Conservation (phyloP, 1,140 invertebrate species). For the Cataglyphis hispanica region DNA sequence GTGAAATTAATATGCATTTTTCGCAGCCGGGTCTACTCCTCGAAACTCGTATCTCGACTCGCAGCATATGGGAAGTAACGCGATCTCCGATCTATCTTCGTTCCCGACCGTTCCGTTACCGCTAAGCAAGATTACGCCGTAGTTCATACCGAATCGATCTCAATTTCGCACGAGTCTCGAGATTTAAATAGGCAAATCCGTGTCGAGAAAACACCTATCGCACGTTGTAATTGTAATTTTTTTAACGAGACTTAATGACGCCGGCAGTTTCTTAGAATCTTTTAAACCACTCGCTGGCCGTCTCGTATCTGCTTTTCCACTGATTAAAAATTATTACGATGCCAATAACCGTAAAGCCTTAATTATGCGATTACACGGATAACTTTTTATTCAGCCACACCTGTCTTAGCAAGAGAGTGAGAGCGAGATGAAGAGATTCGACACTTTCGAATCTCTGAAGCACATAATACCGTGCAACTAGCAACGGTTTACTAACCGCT, state of each 20-base stretch:
- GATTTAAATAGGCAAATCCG: slow-evolving; percentile 23
- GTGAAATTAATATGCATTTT: slow-evolving; percentile 29
- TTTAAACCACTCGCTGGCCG: slow-evolving; percentile 8
- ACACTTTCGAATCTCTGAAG: slow-evolving; percentile 39
- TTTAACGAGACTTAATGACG: slow-evolving; percentile 40
- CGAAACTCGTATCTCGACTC: background rate
- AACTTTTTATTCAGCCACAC: slow-evolving; percentile 36
- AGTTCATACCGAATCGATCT: slow-evolving; percentile 8
- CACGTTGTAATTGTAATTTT: slow-evolving; percentile 41
- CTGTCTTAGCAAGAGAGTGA: background rate
- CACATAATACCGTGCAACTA: slow-evolving; percentile 35
- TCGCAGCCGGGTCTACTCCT: background rate
- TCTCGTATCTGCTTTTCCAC: background rate
- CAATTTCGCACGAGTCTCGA: slow-evolving; percentile 16
- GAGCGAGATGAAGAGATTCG: slow-evolving; percentile 22
- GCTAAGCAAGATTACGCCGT: background rate
- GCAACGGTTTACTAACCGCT: slow-evolving; percentile 63
- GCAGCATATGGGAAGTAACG: background rate
- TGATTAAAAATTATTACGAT: slow-evolving; percentile 26
- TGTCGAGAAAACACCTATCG: background rate
- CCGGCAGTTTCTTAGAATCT: slow-evolving; percentile 3
- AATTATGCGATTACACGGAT: slow-evolving; percentile 56
- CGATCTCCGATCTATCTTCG: background rate
- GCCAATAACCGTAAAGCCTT: slow-evolving; percentile 39
- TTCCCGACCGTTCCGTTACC: background rate